Percentiles rank a stretch among this genome's conserved stretches.
Evolutionary conservation across 2,113 vertebrate genomes (phyloP).

Genomic region (Apodemus sylvaticus): DNA sequence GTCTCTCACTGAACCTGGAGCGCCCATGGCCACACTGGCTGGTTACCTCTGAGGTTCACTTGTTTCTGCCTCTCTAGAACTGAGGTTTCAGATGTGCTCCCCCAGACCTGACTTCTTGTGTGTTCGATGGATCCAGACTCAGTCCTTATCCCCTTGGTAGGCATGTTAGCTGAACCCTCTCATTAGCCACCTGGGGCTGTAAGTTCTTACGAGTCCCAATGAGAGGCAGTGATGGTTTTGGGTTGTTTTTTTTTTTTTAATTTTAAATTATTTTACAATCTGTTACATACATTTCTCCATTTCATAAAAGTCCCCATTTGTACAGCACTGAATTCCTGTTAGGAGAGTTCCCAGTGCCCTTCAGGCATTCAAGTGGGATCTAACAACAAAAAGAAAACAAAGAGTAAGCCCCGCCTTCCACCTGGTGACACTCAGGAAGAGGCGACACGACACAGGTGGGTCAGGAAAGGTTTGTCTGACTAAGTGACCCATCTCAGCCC

Average conservation of each 20-base stretch:
- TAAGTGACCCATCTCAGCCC: slow-evolving; percentile 1
- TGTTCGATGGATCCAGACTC: background rate
- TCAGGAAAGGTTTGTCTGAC: slow-evolving; percentile 25
- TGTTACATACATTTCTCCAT: background rate
- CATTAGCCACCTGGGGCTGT: background rate
- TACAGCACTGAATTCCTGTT: background rate
- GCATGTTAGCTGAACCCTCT: background rate
- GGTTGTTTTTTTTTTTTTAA: too few relatives aligned
- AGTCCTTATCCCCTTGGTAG: background rate
- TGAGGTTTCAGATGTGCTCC: background rate
- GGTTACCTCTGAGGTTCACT: background rate
- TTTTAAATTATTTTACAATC: too few relatives aligned
- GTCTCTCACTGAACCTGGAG: background rate
- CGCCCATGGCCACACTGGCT: background rate
- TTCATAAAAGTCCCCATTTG: background rate
- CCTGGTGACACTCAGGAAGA: background rate
- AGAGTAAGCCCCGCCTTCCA: background rate
- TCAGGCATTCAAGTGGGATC: background rate
- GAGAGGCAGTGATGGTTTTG: background rate
- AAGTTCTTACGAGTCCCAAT: background rate
- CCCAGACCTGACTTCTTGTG: background rate
- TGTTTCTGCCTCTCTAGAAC: background rate
- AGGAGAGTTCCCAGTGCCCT: background rate
- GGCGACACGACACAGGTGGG: background rate
- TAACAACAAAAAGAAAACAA: background rate